phyloP scores from a whole-genome alignment of 2,797 vertebrate species.

The Coilia nasus region DNA sequence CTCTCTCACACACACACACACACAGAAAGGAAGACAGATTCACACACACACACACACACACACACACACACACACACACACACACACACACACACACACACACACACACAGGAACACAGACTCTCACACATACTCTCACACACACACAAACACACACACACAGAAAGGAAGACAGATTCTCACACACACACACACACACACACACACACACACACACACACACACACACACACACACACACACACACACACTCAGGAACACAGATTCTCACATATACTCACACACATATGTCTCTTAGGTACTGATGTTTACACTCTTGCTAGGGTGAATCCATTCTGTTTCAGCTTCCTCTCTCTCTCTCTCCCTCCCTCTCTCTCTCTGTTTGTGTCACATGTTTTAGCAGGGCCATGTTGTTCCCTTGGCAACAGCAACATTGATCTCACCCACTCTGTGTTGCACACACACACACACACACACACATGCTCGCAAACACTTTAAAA shows the following conservation, averaged over 20 bases:
- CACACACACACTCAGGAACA: neutral
- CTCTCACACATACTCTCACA: too few species aligned
- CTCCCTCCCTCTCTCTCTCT: too few species aligned
- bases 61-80: conserved; percentile 13
- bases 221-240: too few species aligned
- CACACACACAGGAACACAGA: too few species aligned
- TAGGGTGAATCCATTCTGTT: neutral
- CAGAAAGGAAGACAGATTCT: too few species aligned
- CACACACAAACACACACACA: too few species aligned
- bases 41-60: too few species aligned
- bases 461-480: neutral
- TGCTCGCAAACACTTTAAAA: neutral
- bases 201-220: too few species aligned
- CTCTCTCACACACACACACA: too few species aligned
- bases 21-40: too few species aligned
- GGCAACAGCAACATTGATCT: conserved; percentile 7
- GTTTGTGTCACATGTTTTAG: neutral
- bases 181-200: too few species aligned
- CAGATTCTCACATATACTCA: conserved; percentile 12
- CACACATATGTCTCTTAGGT: neutral
- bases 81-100: too few species aligned
- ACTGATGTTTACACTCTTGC: neutral
- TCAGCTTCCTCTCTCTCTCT: neutral
- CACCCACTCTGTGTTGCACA: neutral
- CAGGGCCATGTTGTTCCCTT: neutral